A percentile compares a stretch with the other conserved stretches of the same genome.
Evolutionary conservation across 2,888 invertebrate species (phyloP).

Genomic region (Harpagoxenus sublaevis): DNA sequence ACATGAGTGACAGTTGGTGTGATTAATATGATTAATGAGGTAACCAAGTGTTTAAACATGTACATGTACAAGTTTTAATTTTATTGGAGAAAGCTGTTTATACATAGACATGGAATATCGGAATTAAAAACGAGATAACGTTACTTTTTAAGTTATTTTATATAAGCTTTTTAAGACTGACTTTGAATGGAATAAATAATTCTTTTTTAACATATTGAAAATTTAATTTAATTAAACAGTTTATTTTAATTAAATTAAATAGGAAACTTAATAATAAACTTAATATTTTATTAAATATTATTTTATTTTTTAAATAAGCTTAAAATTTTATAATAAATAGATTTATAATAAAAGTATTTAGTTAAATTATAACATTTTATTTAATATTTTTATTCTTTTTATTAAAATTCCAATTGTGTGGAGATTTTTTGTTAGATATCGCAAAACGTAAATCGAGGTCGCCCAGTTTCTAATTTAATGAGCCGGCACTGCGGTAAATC

Average conservation of each 20-base stretch:
- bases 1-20: not conserved
- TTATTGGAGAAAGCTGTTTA: conserved; percentile 10
- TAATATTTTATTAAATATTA: not conserved
- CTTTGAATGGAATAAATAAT: not conserved
- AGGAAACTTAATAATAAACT: conserved; percentile 1
- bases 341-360: not conserved
- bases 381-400: not conserved
- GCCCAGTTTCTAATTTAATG: not conserved
- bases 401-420: not conserved
- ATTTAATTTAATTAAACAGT: not conserved
- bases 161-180: no score
- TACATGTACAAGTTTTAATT: not conserved
- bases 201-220: not conserved
- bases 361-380: not conserved
- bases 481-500: conserved; percentile 49
- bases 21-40: not conserved
- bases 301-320: not conserved
- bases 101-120: not conserved
- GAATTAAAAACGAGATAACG: not conserved
- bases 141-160: not conserved
- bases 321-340: not conserved
- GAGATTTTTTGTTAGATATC: not conserved
- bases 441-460: not conserved
- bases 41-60: not conserved
- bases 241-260: conserved; percentile 14